phyloP scores from a whole-genome alignment of 23 tunicate species.

The Ciona savignyi region DNA sequence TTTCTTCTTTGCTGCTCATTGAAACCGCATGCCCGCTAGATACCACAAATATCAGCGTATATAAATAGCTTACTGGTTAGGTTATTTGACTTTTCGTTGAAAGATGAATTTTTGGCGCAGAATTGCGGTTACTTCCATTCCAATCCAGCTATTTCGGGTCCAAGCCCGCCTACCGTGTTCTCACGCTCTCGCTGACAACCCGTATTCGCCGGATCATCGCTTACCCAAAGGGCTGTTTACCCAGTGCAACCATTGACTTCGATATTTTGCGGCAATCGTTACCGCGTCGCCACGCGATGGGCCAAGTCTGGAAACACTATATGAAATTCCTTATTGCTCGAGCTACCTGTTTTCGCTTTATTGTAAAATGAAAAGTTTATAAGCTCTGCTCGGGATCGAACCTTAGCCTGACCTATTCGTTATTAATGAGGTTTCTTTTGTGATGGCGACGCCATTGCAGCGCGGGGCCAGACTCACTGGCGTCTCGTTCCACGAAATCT shows the following conservation, averaged over 20 bases:
- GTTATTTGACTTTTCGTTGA: background rate
- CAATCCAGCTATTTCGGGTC: background rate
- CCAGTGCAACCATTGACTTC: background rate
- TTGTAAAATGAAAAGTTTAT: background rate
- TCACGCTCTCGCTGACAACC: conserved; percentile 2
- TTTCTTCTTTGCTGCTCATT: too few relatives aligned
- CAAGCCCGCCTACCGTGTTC: background rate
- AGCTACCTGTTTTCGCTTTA: background rate
- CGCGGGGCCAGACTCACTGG: background rate
- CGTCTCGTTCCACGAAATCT: background rate
- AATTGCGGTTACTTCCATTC: background rate
- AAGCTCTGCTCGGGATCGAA: background rate
- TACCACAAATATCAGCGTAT: too few relatives aligned
- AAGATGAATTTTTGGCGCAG: background rate
- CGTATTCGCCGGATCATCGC: background rate
- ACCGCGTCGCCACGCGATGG: too few relatives aligned
- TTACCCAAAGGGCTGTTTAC: background rate
- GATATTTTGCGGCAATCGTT: too few relatives aligned
- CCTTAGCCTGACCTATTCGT: background rate
- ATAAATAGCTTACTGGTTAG: background rate
- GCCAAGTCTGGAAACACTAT: too few relatives aligned
- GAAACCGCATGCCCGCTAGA: too few relatives aligned
- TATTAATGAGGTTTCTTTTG: background rate
- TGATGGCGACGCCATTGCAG: background rate
- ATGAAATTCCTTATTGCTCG: background rate